Evolutionary conservation across 1,140 invertebrate species (phyloP).

Genomic region (Hycleus phaleratus): DNA sequence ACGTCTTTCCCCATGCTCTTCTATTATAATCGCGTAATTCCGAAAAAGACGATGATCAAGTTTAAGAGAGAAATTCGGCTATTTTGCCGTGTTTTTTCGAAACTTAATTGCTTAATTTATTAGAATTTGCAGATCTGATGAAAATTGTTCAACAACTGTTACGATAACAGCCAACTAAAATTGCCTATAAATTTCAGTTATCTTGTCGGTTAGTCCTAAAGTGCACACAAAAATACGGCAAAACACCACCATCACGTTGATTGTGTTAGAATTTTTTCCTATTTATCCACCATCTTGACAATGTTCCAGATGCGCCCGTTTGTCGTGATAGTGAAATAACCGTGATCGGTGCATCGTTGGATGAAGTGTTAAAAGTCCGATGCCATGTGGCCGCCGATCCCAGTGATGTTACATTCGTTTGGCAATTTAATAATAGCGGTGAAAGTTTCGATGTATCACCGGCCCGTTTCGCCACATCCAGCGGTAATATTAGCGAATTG

Average conservation of each 20-base stretch:
- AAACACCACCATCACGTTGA: not conserved
- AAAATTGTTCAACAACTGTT: too few relatives aligned
- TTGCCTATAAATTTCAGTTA: too few relatives aligned
- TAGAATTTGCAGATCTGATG: too few relatives aligned
- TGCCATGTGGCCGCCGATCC: conserved; percentile 83
- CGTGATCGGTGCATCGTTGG: conserved; percentile 73
- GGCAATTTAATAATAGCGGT: conserved; percentile 84
- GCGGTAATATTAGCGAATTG: conserved; percentile 63
- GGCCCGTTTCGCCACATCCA: conserved; percentile 43
- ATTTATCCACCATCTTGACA: not conserved
- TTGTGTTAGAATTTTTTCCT: too few relatives aligned
- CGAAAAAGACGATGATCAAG: too few relatives aligned
- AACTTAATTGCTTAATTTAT: too few relatives aligned
- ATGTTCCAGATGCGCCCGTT: conserved; percentile 67
- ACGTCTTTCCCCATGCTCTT: too few relatives aligned
- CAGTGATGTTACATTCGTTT: conserved; percentile 72
- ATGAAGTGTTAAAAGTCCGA: conserved; percentile 70
- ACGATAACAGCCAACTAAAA: too few relatives aligned
- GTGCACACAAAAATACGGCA: not conserved
- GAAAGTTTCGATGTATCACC: conserved; percentile 73
- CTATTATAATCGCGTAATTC: too few relatives aligned
- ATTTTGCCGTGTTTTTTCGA: too few relatives aligned
- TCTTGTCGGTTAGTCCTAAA: too few relatives aligned
- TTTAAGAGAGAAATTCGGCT: too few relatives aligned
- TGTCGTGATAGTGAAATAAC: conserved; percentile 60